Base-by-base conservation (phyloP, 2,888 invertebrate species). In the Eugnorisma glareosa region DNA sequence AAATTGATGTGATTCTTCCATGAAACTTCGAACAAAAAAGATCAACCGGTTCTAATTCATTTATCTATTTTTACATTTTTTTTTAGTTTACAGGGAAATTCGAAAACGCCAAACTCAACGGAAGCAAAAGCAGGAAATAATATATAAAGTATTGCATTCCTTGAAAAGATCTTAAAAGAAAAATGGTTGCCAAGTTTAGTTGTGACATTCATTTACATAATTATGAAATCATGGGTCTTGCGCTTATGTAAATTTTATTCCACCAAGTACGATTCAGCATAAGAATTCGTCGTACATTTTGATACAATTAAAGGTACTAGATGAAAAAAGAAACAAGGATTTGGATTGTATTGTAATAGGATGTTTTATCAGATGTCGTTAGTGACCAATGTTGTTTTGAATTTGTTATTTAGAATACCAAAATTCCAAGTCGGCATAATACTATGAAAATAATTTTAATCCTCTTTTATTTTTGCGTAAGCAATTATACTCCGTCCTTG, bases 151-250 rank as follows among this genome's bases (percentile, higher is more conserved):
- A 35, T 57, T n/a, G 21, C 40, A 51, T 68, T 31, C 31, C 24
- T 31, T n/a, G 8, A 31, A 68, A 51, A 43, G 6, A 40, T 45
- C 64, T 43, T 40, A 57, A 57, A 69, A 69, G 57, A 70, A 78
- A 54, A 70, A 57, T 40, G 59, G 64, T 21, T 35, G 13, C 45
- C 31, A 74, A 79, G 67, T 71, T 74, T 71, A 79, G 67, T 71
- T 74, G 79, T 70, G 61, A 74, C 31, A 31, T 67, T 79, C 24
- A 80, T 79, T 78, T 80, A 54, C 79, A 79, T 78, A 70, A 74
- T 51, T 59, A 73, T 78, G 54, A 43, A 64, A 59, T 37, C 35
- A 35, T n/a, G n/a, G 18, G 18, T n/a, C 43, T 24, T 43, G n/a
- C 28, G 35, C n/a, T 3, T 48, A n/a, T 6, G n/a, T 11, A 35